These are phyloP conservation scores for Sarcophaga rosellei DNA, from an alignment of 2,888 invertebrate genomes.

Conservation along the genomic window DNA sequence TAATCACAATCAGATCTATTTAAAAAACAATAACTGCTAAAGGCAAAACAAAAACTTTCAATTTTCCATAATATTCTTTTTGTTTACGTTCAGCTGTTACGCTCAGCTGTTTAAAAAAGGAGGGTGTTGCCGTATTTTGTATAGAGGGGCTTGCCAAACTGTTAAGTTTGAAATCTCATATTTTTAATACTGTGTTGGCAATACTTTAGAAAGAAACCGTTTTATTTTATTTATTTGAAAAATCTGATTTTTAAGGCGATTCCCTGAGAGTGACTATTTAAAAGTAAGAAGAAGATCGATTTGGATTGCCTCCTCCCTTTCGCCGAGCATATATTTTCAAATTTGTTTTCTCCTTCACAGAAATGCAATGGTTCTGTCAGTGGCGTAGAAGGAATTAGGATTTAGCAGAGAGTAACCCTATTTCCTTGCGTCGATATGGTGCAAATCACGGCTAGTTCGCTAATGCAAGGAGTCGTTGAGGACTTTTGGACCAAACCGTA, in stretches of 20 bases:
- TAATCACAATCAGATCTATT: neutral
- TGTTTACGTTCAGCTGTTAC: conserved; percentile 24
- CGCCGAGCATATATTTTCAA: too few relatives aligned
- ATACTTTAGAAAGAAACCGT: neutral
- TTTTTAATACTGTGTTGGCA: neutral
- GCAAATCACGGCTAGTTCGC: too few relatives aligned
- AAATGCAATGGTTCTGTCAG: too few relatives aligned
- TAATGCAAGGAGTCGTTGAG: too few relatives aligned
- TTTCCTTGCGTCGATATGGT: too few relatives aligned
- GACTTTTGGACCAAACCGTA: too few relatives aligned
- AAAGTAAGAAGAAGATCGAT: too few relatives aligned
- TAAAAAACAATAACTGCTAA: neutral
- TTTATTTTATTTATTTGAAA: neutral
- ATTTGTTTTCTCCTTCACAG: too few relatives aligned
- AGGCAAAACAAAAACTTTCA: conserved; percentile 25
- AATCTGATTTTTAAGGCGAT: neutral
- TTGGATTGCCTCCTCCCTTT: too few relatives aligned
- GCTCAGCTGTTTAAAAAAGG: neutral
- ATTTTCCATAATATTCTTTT: conserved; percentile 26
- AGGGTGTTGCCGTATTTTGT: neutral
- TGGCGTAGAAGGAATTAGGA: too few relatives aligned
- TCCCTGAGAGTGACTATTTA: neutral
- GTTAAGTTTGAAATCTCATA: neutral
- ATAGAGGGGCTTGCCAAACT: neutral
- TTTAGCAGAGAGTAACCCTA: too few relatives aligned